phyloP scores from a whole-genome alignment of 2,113 vertebrate genomes.

The Leiothrix lutea region DNA sequence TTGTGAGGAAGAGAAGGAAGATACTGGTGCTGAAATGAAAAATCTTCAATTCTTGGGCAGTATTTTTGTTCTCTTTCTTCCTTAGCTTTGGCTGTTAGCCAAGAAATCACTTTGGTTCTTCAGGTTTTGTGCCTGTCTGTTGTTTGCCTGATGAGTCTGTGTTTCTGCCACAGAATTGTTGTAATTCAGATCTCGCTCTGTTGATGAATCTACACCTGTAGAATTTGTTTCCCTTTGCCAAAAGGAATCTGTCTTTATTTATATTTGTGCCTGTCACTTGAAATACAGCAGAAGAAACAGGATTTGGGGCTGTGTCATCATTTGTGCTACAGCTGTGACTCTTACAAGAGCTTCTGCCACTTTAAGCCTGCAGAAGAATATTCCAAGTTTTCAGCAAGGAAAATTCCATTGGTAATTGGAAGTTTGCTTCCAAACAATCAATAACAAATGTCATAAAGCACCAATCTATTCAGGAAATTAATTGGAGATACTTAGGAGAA shows the following conservation, averaged over 20 bases:
- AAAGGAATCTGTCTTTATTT: not conserved
- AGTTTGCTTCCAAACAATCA: slow-evolving; percentile 69
- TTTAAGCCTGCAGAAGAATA: not conserved
- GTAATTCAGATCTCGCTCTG: not conserved
- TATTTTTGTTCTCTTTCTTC: not conserved
- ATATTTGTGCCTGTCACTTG: not conserved
- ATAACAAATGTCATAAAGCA: slow-evolving; percentile 60
- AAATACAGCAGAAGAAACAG: not conserved
- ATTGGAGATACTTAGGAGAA: slow-evolving; percentile 63
- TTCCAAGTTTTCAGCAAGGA: not conserved
- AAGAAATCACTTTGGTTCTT: not conserved
- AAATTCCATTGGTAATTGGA: slow-evolving; percentile 39
- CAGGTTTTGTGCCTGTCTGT: not conserved
- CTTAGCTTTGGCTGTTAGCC: not conserved
- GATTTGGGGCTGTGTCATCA: not conserved
- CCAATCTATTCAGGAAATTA: slow-evolving; percentile 66
- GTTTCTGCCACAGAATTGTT: not conserved
- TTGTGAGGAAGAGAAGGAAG: not conserved
- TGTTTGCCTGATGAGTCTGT: not conserved
- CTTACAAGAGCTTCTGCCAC: not conserved
- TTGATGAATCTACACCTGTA: not conserved
- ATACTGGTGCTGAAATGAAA: not conserved
- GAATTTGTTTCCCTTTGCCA: not conserved
- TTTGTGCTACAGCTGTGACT: not conserved
- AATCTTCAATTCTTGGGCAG: not conserved